phyloP scores from a whole-genome alignment of 1,140 invertebrate genomes.

The Dolichoris vasculosae region DNA sequence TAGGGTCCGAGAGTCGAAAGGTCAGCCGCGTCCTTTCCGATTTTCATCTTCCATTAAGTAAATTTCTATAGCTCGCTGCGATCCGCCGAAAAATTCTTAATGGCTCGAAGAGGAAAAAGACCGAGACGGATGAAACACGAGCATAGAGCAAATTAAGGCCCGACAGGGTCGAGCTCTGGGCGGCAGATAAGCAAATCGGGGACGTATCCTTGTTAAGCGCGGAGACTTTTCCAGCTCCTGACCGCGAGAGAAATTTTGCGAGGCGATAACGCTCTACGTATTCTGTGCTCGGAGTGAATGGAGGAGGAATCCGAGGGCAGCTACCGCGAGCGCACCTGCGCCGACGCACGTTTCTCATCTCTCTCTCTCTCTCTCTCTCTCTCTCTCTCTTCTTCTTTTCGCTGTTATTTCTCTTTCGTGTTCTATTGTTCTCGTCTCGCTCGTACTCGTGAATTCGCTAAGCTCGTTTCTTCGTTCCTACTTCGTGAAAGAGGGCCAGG shows the following conservation, averaged over 20 bases:
- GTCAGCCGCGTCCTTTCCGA: slow-evolving; percentile 46
- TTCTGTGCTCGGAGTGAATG: neutral
- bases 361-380: neutral
- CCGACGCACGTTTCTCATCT: slow-evolving; percentile 47
- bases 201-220: slow-evolving; percentile 31
- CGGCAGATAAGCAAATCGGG: slow-evolving; percentile 50
- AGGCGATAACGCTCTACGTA: slow-evolving; percentile 24
- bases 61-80: slow-evolving; percentile 43
- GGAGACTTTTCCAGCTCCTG: slow-evolving; percentile 24
- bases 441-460: neutral
- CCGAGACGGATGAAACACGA: slow-evolving; percentile 22
- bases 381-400: neutral
- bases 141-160: slow-evolving; percentile 41
- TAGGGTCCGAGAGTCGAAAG: slow-evolving; percentile 49
- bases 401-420: neutral
- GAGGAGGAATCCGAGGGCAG: slow-evolving; percentile 19
- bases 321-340: slow-evolving; percentile 49
- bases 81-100: slow-evolving; percentile 45
- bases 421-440: slow-evolving; percentile 36
- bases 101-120: slow-evolving; percentile 25
- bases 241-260: slow-evolving; percentile 34
- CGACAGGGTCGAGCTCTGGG: neutral
- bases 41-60: slow-evolving; percentile 47
- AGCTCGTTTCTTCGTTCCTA: slow-evolving; percentile 9
- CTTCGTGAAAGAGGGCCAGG: neutral